phyloP scores from a whole-genome alignment of 2,113 vertebrate species.

The Acrocephalus arundinaceus region DNA sequence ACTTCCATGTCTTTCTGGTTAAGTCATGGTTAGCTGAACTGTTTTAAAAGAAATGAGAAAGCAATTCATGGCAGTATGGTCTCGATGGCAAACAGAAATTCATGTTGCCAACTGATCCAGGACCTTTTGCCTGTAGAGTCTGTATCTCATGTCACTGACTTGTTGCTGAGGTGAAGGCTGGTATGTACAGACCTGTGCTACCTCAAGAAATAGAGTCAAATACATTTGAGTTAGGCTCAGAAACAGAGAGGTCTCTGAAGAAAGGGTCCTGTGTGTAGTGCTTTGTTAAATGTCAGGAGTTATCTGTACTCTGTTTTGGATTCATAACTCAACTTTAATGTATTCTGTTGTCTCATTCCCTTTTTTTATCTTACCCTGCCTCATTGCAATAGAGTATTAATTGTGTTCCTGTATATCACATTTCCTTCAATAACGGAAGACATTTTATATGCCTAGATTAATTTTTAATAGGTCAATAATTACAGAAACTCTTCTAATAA shows the following conservation, averaged over 20 bases:
- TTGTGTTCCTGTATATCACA: not conserved
- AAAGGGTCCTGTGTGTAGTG: not conserved
- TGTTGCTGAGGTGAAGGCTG: not conserved
- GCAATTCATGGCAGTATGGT: rapidly evolving
- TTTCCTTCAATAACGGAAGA: not conserved
- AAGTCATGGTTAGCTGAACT: not conserved
- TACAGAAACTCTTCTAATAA: not conserved
- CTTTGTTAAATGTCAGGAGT: not conserved
- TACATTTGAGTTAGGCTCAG: not conserved
- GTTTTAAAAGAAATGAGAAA: not conserved
- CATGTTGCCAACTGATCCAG: rapidly evolving
- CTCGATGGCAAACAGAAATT: not conserved
- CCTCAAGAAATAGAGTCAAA: not conserved
- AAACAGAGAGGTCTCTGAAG: not conserved
- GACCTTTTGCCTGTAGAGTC: not conserved
- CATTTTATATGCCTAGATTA: not conserved
- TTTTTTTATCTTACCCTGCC: rapidly evolving
- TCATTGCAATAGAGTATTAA: not conserved
- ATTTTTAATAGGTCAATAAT: constrained; percentile 5
- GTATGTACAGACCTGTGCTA: not conserved
- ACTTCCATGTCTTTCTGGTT: not conserved
- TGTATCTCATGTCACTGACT: not conserved
- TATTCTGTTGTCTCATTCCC: not conserved
- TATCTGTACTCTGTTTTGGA: not conserved
- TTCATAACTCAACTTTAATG: not conserved